Evolutionary conservation across 2,888 invertebrate genomes (phyloP).

Genomic region (Torymus auratus): DNA sequence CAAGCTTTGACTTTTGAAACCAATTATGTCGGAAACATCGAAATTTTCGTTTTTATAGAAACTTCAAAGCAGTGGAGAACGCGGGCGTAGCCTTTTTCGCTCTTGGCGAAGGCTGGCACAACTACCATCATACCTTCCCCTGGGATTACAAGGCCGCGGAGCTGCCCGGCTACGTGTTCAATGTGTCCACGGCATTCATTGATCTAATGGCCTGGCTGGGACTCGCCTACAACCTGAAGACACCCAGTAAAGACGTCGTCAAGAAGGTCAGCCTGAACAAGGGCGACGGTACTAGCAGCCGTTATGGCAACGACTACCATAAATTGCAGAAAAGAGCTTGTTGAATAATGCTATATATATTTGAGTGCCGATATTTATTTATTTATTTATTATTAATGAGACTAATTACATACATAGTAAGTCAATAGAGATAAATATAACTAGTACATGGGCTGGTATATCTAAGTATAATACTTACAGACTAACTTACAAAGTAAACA

Average conservation of each 20-base stretch:
- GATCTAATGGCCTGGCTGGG: conserved; percentile 1
- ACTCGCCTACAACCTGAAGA: conserved; percentile 25
- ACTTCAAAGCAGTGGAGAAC: conserved; percentile 77
- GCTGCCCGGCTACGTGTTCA: background rate
- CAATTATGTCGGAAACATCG: background rate
- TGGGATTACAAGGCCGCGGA: conserved; percentile 34
- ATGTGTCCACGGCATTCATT: conserved; percentile 9
- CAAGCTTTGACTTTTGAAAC: too few species aligned
- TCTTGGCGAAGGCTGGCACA: conserved; percentile 65
- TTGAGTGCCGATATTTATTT: too few species aligned
- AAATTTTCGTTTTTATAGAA: conserved; percentile 63
- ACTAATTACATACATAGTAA: too few species aligned
- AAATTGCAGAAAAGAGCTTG: background rate
- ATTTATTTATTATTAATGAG: too few species aligned
- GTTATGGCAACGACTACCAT: conserved; percentile 2
- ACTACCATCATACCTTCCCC: conserved; percentile 28
- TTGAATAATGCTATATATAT: too few species aligned
- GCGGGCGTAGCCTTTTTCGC: conserved; percentile 77
- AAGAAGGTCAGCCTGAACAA: conserved; percentile 9
- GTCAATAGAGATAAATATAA: too few species aligned
- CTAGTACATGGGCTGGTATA: too few species aligned
- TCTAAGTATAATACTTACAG: too few species aligned
- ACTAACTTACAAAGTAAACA: too few species aligned
- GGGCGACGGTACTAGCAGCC: conserved; percentile 25
- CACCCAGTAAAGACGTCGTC: conserved; percentile 25